Evolutionary conservation across 92 coral and sea anemone species (phyloP).

Genomic region (Porites cylindrica): DNA sequence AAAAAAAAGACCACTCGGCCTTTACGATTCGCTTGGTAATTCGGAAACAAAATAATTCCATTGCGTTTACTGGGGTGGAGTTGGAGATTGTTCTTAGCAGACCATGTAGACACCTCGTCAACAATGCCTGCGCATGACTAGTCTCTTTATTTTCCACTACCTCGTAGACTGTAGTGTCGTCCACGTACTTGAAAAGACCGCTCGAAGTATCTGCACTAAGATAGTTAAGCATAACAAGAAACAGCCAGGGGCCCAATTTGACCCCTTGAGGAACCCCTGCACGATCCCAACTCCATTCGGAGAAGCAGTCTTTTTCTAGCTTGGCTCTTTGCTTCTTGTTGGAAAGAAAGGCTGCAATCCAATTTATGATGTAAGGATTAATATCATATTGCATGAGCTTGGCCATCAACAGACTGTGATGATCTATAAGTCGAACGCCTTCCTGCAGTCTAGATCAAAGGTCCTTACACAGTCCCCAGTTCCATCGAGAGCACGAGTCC

Average conservation of each 20-base stretch:
- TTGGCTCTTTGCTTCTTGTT: no score
- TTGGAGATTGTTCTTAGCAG: conserved; percentile 15
- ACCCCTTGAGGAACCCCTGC: conserved; percentile 18
- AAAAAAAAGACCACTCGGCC: no score
- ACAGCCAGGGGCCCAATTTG: conserved; percentile 23
- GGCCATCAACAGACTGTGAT: no score
- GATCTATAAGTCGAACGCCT: no score
- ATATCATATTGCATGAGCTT: no score
- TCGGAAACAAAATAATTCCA: neutral
- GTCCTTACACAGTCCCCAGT: neutral
- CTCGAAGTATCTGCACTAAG: neutral
- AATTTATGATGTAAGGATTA: no score
- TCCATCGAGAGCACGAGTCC: neutral
- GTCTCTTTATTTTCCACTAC: neutral
- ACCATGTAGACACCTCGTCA: conserved; percentile 13
- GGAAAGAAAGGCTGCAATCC: no score
- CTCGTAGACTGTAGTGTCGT: conserved; percentile 5
- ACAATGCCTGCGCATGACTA: neutral
- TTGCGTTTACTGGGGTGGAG: conserved; percentile 38
- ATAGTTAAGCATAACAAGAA: conserved; percentile 2
- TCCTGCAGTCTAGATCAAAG: no score
- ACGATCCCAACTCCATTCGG: conserved; percentile 11
- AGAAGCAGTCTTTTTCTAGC: no score
- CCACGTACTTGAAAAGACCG: conserved; percentile 6
- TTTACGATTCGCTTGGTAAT: no score